Percentiles rank a stretch among this genome's conserved stretches.
phyloP scores from a whole-genome alignment of 2,113 vertebrate genomes.

The Platysternon megacephalum region DNA sequence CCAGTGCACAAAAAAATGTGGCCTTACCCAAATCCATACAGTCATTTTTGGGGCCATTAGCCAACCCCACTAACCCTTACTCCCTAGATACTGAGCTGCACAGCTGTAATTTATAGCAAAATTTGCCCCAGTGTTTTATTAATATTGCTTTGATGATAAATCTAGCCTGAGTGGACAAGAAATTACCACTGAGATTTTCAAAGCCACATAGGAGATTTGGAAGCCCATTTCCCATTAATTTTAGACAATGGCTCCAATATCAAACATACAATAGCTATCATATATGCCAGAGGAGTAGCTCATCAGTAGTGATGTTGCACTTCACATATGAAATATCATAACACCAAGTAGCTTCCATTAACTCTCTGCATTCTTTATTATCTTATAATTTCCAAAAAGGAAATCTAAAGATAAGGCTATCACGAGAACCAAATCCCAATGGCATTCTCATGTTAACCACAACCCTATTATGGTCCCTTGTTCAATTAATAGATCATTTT shows the following conservation, averaged over 20 bases:
- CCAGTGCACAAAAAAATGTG: neutral
- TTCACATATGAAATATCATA: neutral
- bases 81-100: neutral
- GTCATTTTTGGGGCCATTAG: neutral
- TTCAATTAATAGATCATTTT: conserved; percentile 33
- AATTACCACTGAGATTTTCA: neutral
- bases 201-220: neutral
- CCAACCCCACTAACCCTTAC: too few species aligned
- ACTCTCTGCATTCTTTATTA: neutral
- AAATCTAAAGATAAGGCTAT: neutral
- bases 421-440: neutral
- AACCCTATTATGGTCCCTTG: neutral
- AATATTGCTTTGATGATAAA: neutral
- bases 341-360: neutral
- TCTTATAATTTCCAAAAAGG: neutral
- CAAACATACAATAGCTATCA: neutral
- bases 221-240: neutral
- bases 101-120: neutral
- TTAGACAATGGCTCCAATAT: neutral
- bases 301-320: neutral
- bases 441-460: neutral
- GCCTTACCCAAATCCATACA: too few species aligned
- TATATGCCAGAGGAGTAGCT: fast-evolving
- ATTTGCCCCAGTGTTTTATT: neutral
- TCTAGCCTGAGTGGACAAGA: neutral